These are phyloP conservation scores for Eurois occulta DNA, from an alignment of 2,888 invertebrate species.

Conservation along the genomic window DNA sequence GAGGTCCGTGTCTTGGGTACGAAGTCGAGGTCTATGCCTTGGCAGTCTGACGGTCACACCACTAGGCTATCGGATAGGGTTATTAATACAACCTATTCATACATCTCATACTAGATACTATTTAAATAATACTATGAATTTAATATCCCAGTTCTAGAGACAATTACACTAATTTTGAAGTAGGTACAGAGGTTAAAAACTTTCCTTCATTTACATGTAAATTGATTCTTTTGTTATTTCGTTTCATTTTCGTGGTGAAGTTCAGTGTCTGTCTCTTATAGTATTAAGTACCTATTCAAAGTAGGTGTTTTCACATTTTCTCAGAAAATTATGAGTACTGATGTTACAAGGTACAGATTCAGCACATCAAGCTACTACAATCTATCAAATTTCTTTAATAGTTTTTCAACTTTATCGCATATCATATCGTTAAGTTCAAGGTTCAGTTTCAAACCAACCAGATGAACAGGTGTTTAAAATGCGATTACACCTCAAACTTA, in stretches of 20 bases:
- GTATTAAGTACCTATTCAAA: neutral
- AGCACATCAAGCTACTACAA: too few relatives aligned
- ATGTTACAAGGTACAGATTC: neutral
- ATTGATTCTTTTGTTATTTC: constrained; percentile 38
- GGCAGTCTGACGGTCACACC: too few relatives aligned
- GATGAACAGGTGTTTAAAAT: neutral
- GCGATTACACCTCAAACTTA: neutral
- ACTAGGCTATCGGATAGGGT: too few relatives aligned
- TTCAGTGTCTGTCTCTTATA: neutral
- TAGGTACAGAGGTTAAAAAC: constrained; percentile 16
- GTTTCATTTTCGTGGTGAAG: constrained; percentile 22
- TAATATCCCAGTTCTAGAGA: neutral
- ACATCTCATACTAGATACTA: too few relatives aligned
- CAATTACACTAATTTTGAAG: neutral
- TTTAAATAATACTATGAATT: neutral
- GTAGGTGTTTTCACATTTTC: neutral
- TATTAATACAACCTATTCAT: neutral
- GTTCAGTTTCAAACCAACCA: neutral
- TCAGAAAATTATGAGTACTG: neutral
- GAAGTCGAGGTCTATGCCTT: too few relatives aligned
- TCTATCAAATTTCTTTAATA: too few relatives aligned
- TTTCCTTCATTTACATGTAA: constrained; percentile 32
- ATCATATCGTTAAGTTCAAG: too few relatives aligned
- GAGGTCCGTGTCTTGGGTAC: too few relatives aligned
- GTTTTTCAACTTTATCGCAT: too few relatives aligned